Percentiles rank a stretch among this genome's conserved stretches.
These are phyloP conservation scores for Himalopsyche japonica DNA, from an alignment of 2,888 invertebrate genomes.

Conservation along the genomic window DNA sequence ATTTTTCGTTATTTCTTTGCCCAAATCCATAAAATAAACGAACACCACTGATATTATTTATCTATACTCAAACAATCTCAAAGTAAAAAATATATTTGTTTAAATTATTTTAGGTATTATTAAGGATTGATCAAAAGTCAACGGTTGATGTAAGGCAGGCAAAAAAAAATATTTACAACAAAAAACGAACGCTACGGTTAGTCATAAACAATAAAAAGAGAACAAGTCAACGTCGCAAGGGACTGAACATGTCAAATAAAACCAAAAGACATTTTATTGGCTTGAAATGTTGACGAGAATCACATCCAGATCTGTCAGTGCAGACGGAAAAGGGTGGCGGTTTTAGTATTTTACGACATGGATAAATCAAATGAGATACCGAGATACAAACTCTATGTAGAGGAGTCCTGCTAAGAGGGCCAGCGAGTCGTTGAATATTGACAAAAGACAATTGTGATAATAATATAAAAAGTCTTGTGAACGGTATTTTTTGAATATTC, in stretches of 20 bases:
- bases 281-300: not conserved
- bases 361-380: slow-evolving; percentile 5
- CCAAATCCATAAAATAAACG: too few relatives aligned
- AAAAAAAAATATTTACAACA: not conserved
- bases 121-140: not conserved
- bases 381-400: not conserved
- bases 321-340: not conserved
- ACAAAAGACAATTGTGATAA: too few relatives aligned
- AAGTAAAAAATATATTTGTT: too few relatives aligned
- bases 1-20: too few relatives aligned
- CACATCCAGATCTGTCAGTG: not conserved
- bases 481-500: too few relatives aligned
- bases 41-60: too few relatives aligned
- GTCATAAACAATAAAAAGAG: not conserved
- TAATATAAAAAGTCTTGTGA: too few relatives aligned
- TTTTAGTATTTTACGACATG: slow-evolving; percentile 3
- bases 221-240: not conserved
- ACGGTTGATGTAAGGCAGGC: not conserved
- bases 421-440: too few relatives aligned
- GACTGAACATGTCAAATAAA: not conserved
- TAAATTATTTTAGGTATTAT: not conserved
- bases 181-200: not conserved
- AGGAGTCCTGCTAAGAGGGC: not conserved
- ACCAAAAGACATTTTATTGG: not conserved
- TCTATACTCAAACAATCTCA: too few relatives aligned